Evolutionary conservation across 2,113 vertebrate species (phyloP).

Genomic region (Heptranchias perlo): DNA sequence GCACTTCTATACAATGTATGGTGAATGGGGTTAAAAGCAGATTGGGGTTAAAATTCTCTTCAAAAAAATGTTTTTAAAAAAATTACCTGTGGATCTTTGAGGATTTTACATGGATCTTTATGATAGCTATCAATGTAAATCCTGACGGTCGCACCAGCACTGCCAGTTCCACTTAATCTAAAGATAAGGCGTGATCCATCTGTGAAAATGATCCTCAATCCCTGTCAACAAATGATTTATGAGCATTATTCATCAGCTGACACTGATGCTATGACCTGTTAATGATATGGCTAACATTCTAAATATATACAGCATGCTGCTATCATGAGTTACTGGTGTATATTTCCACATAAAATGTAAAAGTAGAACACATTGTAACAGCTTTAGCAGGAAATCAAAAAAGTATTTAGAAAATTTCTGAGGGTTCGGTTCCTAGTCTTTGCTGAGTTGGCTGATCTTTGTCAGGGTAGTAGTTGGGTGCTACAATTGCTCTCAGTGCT

Average conservation of each 20-base stretch:
- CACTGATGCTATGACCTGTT: not conserved
- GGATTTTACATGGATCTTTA: conserved; percentile 81
- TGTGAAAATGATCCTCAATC: conserved; percentile 85
- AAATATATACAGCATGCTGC: not conserved
- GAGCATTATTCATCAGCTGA: conserved; percentile 5
- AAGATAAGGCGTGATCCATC: conserved; percentile 95
- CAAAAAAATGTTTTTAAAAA: too few species aligned
- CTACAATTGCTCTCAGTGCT: not conserved
- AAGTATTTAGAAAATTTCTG: not conserved
- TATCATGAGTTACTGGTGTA: not conserved
- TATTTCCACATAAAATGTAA: not conserved
- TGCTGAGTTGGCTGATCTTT: not conserved
- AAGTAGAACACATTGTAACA: conserved; percentile 1
- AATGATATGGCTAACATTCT: conserved; percentile 20
- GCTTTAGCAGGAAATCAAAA: not conserved
- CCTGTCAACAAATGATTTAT: conserved; percentile 56
- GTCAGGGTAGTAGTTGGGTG: not conserved
- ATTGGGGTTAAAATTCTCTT: not conserved
- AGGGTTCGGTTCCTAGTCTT: not conserved
- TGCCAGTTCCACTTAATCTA: conserved; percentile 93
- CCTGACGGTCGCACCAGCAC: conserved; percentile 85
- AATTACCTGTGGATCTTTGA: conserved; percentile 84
- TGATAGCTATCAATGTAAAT: conserved; percentile 98
- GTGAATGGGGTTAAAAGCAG: not conserved
- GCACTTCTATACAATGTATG: too few species aligned